These are phyloP conservation scores for Drosophila obscura DNA, from an alignment of 1,140 invertebrate genomes.

Conservation along the genomic window DNA sequence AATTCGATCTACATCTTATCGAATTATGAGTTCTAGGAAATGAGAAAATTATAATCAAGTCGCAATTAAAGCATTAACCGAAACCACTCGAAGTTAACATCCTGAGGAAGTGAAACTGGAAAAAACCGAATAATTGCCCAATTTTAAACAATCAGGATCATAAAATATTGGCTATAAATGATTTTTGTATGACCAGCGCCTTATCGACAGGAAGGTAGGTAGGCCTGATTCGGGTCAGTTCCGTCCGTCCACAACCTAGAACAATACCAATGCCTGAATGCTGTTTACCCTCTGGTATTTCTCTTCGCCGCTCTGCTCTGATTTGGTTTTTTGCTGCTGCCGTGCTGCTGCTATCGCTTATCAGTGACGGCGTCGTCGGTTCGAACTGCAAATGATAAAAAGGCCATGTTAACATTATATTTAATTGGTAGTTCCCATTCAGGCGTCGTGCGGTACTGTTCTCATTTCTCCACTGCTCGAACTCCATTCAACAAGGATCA, in stretches of 20 bases:
- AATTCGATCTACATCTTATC: constrained; percentile 22
- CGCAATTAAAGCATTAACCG: constrained; percentile 3
- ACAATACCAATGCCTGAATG: constrained; percentile 11
- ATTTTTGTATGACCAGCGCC: constrained; percentile 10
- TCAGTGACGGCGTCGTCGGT: constrained; percentile 39
- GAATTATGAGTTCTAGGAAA: constrained; percentile 15
- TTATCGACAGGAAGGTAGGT: constrained; percentile 30
- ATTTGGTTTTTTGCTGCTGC: constrained; percentile 18
- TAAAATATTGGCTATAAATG: constrained; percentile 6
- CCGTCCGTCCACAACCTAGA: constrained; percentile 5
- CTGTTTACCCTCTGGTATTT: no score
- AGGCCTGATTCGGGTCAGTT: not conserved
- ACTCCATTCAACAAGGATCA: not conserved
- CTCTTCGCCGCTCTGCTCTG: not conserved
- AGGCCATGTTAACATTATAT: constrained; percentile 79
- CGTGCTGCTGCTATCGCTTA: constrained; percentile 46
- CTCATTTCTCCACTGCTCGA: constrained; percentile 28
- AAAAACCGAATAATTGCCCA: not conserved
- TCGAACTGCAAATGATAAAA: constrained; percentile 60
- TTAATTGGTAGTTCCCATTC: constrained; percentile 78
- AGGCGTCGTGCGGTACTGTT: constrained; percentile 57
- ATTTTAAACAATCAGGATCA: not conserved
- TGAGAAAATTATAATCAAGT: not conserved
- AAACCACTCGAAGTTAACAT: constrained; percentile 21
- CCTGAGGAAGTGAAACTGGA: constrained; percentile 59